Conservation (phyloP, 2,888 invertebrate genomes). For the Campoplex capitator region DNA sequence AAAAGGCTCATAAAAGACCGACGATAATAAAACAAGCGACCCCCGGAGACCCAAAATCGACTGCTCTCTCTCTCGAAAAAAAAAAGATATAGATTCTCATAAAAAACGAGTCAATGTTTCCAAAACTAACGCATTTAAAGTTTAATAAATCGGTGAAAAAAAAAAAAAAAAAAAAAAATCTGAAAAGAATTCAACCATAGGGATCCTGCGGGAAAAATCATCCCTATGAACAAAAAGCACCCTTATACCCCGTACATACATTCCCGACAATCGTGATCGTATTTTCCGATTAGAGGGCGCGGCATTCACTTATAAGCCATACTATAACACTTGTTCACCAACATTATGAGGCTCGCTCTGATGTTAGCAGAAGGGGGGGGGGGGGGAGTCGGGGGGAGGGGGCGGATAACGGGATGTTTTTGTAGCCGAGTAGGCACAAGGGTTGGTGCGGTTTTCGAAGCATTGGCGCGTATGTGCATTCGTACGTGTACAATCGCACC, state of each 20-base stretch:
- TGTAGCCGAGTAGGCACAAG: conserved; percentile 50
- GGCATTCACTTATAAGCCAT: conserved; percentile 85
- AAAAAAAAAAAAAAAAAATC: not conserved
- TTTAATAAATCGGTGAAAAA: conserved; percentile 12
- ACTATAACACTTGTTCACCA: conserved; percentile 84
- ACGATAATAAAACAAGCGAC: conserved; percentile 8
- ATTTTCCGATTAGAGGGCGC: conserved; percentile 84
- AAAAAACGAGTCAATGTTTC: conserved; percentile 1
- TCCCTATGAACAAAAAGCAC: conserved; percentile 18
- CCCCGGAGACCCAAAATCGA: not conserved
- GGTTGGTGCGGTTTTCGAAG: conserved; percentile 51
- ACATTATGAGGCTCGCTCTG: conserved; percentile 79
- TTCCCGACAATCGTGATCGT: conserved; percentile 83
- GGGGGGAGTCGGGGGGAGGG: not conserved
- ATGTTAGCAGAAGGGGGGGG: not conserved
- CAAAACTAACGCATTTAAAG: conserved; percentile 13
- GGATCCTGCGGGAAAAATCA: conserved; percentile 47
- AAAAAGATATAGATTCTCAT: not conserved
- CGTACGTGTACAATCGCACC: conserved; percentile 29
- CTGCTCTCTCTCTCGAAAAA: not conserved
- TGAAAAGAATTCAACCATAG: not conserved
- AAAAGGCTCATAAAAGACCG: not conserved
- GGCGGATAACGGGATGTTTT: conserved; percentile 55
- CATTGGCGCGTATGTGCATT: conserved; percentile 47
- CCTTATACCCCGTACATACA: conserved; percentile 19